Evolutionary conservation across 2,888 invertebrate genomes (phyloP).

Genomic region (Deilephila porcellus): DNA sequence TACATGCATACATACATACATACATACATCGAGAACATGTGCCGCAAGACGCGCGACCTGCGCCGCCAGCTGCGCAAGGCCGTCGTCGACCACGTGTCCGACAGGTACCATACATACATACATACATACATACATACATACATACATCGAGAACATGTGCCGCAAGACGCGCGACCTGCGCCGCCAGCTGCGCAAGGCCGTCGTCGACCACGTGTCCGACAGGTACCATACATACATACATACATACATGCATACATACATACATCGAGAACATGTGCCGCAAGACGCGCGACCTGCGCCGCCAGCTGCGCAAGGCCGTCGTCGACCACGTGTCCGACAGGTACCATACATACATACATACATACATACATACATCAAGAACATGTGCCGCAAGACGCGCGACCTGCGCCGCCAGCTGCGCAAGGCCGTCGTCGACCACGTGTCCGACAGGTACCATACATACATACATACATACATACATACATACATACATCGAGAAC

Average conservation of each 20-base stretch:
- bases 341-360: slow-evolving; percentile 54
- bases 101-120: slow-evolving; percentile 80
- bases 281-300: slow-evolving; percentile 96
- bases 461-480: too few relatives aligned
- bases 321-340: slow-evolving; percentile 98
- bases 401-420: slow-evolving; percentile 97
- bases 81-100: slow-evolving; percentile 98
- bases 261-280: slow-evolving; percentile 98
- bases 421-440: slow-evolving; percentile 99
- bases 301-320: slow-evolving; percentile 98
- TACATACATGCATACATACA: too few relatives aligned
- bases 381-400: slow-evolving; percentile 98
- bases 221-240: slow-evolving; percentile 70
- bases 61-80: slow-evolving; percentile 97
- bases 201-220: slow-evolving; percentile 98
- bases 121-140: too few relatives aligned
- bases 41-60: slow-evolving; percentile 96
- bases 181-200: slow-evolving; percentile 97
- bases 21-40: slow-evolving; percentile 99
- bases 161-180: slow-evolving; percentile 97
- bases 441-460: slow-evolving; percentile 89
- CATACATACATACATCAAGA: slow-evolving; percentile 86
- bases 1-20: too few relatives aligned
- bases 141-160: slow-evolving; percentile 98
- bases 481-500: slow-evolving; percentile 91